phyloP scores from a whole-genome alignment of 2,797 vertebrate species.

The Falco berigora region DNA sequence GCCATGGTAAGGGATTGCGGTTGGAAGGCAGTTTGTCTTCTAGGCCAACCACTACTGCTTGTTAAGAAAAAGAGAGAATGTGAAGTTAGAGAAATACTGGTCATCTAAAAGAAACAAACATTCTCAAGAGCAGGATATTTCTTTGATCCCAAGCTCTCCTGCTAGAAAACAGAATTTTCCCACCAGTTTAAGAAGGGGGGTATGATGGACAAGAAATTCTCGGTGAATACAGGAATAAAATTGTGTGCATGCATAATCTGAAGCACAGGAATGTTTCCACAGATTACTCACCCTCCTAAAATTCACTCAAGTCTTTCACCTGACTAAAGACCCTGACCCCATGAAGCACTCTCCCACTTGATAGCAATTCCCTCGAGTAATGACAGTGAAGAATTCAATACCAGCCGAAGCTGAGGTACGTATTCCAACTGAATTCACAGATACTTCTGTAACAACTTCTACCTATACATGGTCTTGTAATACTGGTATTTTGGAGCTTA shows the following conservation, averaged over 20 bases:
- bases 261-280: background rate
- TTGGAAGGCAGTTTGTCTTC: background rate
- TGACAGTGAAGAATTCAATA: background rate
- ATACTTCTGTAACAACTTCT: background rate
- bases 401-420: background rate
- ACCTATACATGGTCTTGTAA: background rate
- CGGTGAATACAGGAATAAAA: background rate
- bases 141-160: background rate
- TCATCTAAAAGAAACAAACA: background rate
- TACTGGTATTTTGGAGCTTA: background rate
- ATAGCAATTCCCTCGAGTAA: background rate
- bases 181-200: background rate
- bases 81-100: background rate
- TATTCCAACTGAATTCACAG: background rate
- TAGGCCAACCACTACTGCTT: background rate
- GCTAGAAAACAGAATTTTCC: background rate
- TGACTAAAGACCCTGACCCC: background rate
- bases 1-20: fast-evolving
- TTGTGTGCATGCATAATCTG: background rate
- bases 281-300: background rate
- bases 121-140: background rate
- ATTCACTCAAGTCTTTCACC: background rate
- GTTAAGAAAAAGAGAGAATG: background rate
- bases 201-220: background rate
- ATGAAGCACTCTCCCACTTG: background rate